Conservation (phyloP, 2,797 vertebrate species). For the Pipistrellus pygmaeus region DNA sequence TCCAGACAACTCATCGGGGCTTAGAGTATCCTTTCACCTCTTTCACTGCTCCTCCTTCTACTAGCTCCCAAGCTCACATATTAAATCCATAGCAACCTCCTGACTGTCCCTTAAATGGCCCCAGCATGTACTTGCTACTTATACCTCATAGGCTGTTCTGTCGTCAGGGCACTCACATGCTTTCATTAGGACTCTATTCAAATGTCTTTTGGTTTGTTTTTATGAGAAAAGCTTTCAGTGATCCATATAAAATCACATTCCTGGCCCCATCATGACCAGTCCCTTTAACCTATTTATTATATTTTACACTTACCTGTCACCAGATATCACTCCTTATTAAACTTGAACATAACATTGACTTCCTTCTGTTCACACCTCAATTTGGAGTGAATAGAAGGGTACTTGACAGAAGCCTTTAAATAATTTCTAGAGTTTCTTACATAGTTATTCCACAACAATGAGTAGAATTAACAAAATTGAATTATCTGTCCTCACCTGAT, state of each 20-base stretch:
- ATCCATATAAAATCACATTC: background rate
- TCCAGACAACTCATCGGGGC: background rate
- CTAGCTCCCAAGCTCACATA: background rate
- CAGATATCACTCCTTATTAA: background rate
- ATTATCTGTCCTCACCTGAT: background rate
- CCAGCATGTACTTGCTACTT: accelerated
- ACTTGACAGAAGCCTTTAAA: background rate
- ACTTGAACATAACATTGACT: background rate
- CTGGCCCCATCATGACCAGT: too few relatives aligned
- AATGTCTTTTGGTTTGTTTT: background rate
- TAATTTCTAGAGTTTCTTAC: background rate
- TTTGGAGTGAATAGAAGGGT: background rate
- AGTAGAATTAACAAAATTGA: background rate
- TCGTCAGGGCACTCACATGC: background rate
- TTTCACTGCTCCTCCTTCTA: background rate
- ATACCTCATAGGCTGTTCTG: background rate
- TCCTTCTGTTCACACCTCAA: background rate
- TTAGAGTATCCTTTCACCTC: background rate
- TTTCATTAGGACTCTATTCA: background rate
- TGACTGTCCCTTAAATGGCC: background rate
- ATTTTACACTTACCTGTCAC: background rate
- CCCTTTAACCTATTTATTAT: background rate
- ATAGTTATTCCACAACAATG: background rate
- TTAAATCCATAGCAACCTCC: background rate
- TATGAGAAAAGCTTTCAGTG: background rate